Evolutionary conservation across 2,113 vertebrate genomes (phyloP).

Genomic region (Petroica traversi): DNA sequence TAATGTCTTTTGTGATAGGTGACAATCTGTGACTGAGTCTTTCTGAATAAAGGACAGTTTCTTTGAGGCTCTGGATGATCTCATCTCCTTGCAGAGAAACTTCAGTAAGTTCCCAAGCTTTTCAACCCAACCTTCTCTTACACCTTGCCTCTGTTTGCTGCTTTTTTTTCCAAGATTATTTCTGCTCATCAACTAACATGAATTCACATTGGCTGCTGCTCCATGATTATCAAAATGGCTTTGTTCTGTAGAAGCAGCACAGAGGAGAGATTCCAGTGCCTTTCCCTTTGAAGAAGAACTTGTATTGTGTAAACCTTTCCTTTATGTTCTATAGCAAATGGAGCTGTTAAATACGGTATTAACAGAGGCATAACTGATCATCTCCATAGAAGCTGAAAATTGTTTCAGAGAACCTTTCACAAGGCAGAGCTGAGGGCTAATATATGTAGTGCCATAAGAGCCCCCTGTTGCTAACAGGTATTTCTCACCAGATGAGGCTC

Average conservation of each 20-base stretch:
- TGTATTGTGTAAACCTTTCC: background rate
- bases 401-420: background rate
- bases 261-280: background rate
- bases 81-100: slow-evolving; percentile 1
- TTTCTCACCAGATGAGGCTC: background rate
- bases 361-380: background rate
- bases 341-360: background rate
- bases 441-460: background rate
- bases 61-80: background rate
- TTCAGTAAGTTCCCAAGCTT: background rate
- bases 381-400: background rate
- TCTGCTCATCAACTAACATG: background rate
- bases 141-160: background rate
- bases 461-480: background rate
- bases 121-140: background rate
- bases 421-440: background rate
- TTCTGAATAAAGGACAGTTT: slow-evolving; percentile 30
- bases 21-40: slow-evolving; percentile 25
- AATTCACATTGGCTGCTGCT: background rate
- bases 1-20: slow-evolving; percentile 29
- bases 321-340: background rate
- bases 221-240: background rate
- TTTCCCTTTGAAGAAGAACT: background rate
- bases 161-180: background rate
- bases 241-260: background rate